Conservation (phyloP, 2,888 invertebrate species). For the Andrena camellia region DNA sequence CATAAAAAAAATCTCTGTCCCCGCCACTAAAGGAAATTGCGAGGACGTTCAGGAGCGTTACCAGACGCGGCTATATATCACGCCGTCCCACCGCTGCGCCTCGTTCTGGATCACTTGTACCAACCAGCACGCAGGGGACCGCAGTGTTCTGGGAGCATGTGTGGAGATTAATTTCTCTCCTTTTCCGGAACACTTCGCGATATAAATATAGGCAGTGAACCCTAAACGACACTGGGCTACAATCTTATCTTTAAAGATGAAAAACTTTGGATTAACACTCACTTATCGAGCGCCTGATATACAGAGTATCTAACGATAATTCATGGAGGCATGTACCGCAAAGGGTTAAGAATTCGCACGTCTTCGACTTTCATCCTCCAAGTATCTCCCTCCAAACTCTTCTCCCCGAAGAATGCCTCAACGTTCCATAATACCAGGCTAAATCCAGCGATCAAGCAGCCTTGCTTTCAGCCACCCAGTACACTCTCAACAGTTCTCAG, state of each 20-base stretch:
- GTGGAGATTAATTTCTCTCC: no score
- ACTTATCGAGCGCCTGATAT: no score
- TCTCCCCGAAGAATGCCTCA: neutral
- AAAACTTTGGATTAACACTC: no score
- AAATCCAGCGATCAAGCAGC: neutral
- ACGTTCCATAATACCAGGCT: neutral
- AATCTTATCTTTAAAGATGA: no score
- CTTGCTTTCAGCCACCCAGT: conserved; percentile 27
- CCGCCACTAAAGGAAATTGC: conserved; percentile 70
- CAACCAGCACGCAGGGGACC: conserved; percentile 16
- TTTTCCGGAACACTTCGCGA: no score
- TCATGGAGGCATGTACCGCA: no score
- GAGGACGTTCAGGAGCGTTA: conserved; percentile 61
- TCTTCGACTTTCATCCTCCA: neutral
- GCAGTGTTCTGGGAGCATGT: neutral
- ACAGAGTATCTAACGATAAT: no score
- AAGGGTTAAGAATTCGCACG: no score
- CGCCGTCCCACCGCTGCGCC: conserved; percentile 38
- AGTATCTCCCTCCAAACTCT: neutral
- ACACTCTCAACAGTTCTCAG: neutral
- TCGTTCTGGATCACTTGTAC: conserved; percentile 53
- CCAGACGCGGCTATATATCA: conserved; percentile 66
- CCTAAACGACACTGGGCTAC: no score
- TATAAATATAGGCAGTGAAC: neutral
- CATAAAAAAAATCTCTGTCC: conserved; percentile 68